A percentile compares a stretch with the other conserved stretches of the same genome.
These are phyloP conservation scores for Caenorhabditis briggsae DNA, from an alignment of 1,140 invertebrate genomes.

Conservation along the genomic window DNA sequence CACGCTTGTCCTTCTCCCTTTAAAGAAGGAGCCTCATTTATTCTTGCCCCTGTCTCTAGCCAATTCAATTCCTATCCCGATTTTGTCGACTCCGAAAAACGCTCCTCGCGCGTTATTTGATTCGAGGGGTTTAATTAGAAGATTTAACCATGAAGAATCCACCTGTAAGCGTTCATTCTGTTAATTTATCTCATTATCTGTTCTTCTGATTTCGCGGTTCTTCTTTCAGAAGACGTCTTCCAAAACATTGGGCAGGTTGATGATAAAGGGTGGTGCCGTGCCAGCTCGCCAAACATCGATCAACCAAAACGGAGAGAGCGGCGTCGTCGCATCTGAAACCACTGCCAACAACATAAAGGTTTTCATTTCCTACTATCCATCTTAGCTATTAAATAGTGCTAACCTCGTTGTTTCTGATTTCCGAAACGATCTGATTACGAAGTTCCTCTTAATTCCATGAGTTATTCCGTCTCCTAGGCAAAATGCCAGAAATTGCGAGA, in stretches of 20 bases:
- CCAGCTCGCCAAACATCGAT: not conserved
- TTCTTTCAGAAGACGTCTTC: conserved; percentile 50
- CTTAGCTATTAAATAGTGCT: too few relatives aligned
- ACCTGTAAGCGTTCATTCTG: not conserved
- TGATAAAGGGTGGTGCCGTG: not conserved
- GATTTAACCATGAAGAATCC: not conserved
- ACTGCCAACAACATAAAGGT: not conserved
- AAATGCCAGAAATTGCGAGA: not conserved
- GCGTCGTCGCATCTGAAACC: not conserved
- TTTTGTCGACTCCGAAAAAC: too few relatives aligned
- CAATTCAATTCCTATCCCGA: not conserved
- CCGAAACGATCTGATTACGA: too few relatives aligned
- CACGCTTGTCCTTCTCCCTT: not conserved
- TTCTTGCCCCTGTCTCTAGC: not conserved
- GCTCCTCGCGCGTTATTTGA: too few relatives aligned
- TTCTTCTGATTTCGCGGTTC: not conserved
- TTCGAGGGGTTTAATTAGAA: not conserved
- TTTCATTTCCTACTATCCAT: not conserved
- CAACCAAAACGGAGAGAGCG: not conserved
- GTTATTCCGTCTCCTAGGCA: not conserved
- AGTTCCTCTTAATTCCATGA: not conserved
- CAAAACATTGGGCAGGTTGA: conserved; percentile 37
- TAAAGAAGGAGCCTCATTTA: not conserved
- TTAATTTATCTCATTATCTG: not conserved
- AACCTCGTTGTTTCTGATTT: too few relatives aligned